A percentile compares a stretch with the other conserved stretches of the same genome.
phyloP scores from a whole-genome alignment of 2,797 vertebrate species.

The Austrolebias charrua region DNA sequence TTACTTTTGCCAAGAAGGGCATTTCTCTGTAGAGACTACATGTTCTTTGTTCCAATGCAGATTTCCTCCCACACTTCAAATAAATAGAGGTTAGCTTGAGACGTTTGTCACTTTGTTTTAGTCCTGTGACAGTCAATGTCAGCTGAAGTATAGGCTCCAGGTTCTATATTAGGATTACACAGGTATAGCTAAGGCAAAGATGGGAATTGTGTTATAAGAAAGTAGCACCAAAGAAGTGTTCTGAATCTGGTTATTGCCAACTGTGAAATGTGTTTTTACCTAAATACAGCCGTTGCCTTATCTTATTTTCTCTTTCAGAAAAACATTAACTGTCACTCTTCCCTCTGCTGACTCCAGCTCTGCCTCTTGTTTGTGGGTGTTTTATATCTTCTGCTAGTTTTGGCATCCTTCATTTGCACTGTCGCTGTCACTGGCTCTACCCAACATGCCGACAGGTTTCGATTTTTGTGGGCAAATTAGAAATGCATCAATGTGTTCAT shows the following conservation, averaged over 20 bases:
- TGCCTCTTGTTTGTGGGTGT: constrained; percentile 44
- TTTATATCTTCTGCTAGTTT: constrained; percentile 58
- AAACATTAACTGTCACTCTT: constrained; percentile 38
- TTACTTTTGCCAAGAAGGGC: not conserved
- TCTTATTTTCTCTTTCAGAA: constrained; percentile 45
- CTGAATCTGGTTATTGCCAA: constrained; percentile 35
- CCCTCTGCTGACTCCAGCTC: constrained; percentile 32
- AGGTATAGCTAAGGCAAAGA: not conserved
- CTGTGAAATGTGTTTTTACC: constrained; percentile 45
- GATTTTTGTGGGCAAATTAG: constrained; percentile 54
- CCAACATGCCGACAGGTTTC: constrained; percentile 13
- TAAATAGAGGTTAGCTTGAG: not conserved
- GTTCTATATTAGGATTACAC: not conserved
- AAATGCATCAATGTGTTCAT: constrained; percentile 74
- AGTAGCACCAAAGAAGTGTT: constrained; percentile 4
- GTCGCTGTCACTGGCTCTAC: constrained; percentile 28
- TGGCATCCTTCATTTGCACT: constrained; percentile 51
- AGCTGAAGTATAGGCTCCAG: not conserved
- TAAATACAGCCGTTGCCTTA: constrained; percentile 60
- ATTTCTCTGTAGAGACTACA: not conserved
- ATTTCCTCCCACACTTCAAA: not conserved
- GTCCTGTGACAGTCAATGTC: not conserved
- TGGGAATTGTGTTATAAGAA: not conserved
- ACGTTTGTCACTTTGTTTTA: not conserved
- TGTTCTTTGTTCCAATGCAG: not conserved